Percentiles rank a stretch among this genome's conserved stretches.
phyloP scores from a whole-genome alignment of 2,888 invertebrate genomes.

The Anthophora plumipes region DNA sequence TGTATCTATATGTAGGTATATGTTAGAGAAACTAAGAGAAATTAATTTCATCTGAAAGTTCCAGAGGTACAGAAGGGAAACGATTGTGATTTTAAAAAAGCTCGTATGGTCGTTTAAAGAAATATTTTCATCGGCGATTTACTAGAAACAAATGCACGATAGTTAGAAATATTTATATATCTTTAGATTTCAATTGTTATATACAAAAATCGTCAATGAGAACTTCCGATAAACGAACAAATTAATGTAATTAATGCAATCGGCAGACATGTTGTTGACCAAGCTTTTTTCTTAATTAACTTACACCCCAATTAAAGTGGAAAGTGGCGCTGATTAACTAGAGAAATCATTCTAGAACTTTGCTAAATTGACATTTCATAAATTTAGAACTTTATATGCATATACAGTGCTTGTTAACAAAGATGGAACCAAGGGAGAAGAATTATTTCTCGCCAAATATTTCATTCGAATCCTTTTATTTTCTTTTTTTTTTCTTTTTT shows the following conservation, averaged over 20 bases:
- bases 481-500: background rate
- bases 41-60: background rate
- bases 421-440: too few species aligned
- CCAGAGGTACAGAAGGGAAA: background rate
- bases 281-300: conserved; percentile 31
- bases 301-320: conserved; percentile 49
- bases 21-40: background rate
- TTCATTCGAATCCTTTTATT: background rate
- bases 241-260: too few species aligned
- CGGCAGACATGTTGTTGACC: conserved; percentile 24
- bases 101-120: conserved; percentile 2
- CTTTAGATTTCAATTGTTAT: conserved; percentile 38
- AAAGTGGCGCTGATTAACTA: conserved; percentile 55
- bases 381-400: background rate
- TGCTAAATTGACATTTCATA: background rate
- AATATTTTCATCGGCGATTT: conserved; percentile 39
- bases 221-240: conserved; percentile 1
- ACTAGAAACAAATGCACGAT: conserved; percentile 34
- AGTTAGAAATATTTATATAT: conserved; percentile 37
- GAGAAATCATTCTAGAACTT: background rate
- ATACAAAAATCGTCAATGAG: conserved; percentile 19
- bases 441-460: too few species aligned
- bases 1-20: background rate
- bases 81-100: background rate
- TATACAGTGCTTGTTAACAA: background rate